These are phyloP conservation scores for Catharus bicknelli DNA, from an alignment of 2,113 vertebrate genomes.

Conservation along the genomic window DNA sequence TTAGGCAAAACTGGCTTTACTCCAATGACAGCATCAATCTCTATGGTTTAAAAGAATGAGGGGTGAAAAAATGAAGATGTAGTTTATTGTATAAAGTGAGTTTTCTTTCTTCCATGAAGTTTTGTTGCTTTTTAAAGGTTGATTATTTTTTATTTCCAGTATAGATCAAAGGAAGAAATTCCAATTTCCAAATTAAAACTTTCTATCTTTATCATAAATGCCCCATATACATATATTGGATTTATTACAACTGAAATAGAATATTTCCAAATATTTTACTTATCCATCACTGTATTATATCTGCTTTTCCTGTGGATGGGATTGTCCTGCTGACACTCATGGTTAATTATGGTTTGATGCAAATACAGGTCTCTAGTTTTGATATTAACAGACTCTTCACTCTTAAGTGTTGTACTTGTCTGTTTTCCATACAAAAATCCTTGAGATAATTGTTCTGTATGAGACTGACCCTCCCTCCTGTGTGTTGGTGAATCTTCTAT, in stretches of 20 bases:
- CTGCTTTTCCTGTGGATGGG: background rate
- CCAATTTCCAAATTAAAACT: background rate
- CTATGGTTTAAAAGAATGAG: background rate
- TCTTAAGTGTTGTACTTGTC: background rate
- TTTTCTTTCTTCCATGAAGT: background rate
- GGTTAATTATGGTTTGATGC: background rate
- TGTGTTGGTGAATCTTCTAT: background rate
- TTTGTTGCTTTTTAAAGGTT: background rate
- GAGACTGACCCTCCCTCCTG: background rate
- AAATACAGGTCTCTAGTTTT: background rate
- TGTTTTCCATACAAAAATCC: background rate
- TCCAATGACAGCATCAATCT: background rate
- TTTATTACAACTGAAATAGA: background rate
- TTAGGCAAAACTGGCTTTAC: background rate
- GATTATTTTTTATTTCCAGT: background rate
- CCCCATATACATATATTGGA: accelerated
- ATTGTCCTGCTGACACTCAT: background rate
- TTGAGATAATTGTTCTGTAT: background rate
- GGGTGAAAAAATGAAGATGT: too few relatives aligned
- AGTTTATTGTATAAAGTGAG: background rate
- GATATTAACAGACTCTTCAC: background rate
- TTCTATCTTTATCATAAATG: background rate
- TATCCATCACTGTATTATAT: background rate
- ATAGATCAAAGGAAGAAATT: background rate
- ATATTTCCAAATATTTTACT: background rate